Evolutionary conservation across 2,113 vertebrate species (phyloP).

Genomic region (Protomyctophum bolini): DNA sequence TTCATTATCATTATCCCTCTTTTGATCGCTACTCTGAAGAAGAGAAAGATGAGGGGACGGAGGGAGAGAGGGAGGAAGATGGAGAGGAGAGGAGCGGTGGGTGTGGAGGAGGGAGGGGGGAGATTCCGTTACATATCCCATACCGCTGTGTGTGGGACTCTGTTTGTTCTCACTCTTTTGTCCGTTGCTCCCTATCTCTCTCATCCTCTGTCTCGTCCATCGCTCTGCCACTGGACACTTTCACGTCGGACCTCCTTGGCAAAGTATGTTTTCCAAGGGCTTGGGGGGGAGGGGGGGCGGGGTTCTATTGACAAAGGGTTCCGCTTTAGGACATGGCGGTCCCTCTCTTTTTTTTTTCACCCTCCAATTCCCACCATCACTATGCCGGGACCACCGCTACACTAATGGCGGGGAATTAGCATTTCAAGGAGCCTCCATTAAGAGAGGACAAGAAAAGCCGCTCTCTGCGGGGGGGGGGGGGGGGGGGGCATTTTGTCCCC

Average conservation of each 20-base stretch:
- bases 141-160: slow-evolving; percentile 49
- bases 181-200: slow-evolving; percentile 14
- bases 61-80: not conserved
- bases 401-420: slow-evolving; percentile 89
- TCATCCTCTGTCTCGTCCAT: slow-evolving; percentile 22
- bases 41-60: slow-evolving; percentile 12
- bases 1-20: slow-evolving; percentile 57
- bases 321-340: slow-evolving; percentile 77
- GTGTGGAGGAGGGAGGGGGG: slow-evolving; percentile 26
- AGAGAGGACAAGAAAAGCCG: slow-evolving; percentile 88
- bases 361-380: slow-evolving; percentile 88
- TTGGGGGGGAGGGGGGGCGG: not conserved
- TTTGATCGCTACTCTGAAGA: slow-evolving; percentile 56
- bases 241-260: slow-evolving; percentile 70
- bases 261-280: slow-evolving; percentile 82
- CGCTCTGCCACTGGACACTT: slow-evolving; percentile 72
- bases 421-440: slow-evolving; percentile 94
- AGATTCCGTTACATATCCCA: slow-evolving; percentile 68
- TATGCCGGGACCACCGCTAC: slow-evolving; percentile 86
- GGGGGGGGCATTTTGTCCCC: slow-evolving; percentile 90
- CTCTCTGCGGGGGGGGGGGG: slow-evolving; percentile 86
- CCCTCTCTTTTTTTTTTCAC: slow-evolving; percentile 18
- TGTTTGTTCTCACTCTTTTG: slow-evolving; percentile 38
- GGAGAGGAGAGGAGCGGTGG: slow-evolving; percentile 18
- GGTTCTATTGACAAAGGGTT: slow-evolving; percentile 86